phyloP scores from a whole-genome alignment of 2,888 invertebrate species.

The Spilarctia lutea region DNA sequence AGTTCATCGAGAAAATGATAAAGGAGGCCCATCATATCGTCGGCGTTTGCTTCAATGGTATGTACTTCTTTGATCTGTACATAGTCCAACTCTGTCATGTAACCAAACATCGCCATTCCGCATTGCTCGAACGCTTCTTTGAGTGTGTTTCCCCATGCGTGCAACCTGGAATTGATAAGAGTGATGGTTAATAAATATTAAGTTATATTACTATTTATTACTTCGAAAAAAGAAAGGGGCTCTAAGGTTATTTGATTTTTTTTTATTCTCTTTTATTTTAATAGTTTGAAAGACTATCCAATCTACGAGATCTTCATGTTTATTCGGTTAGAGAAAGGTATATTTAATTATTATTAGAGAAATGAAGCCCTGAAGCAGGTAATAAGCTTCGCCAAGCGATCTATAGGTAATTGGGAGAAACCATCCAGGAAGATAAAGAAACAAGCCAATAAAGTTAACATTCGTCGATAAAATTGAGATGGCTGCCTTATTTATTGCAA shows the following conservation, averaged over 20 bases:
- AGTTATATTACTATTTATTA: no score
- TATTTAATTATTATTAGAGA: no score
- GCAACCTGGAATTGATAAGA: slow-evolving; percentile 87
- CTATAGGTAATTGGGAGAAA: no score
- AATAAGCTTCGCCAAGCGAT: no score
- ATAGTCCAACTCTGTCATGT: slow-evolving; percentile 96
- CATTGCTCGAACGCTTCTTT: slow-evolving; percentile 98
- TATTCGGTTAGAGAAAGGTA: neutral
- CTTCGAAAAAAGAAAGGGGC: neutral
- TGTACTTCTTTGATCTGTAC: slow-evolving; percentile 93
- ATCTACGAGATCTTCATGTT: neutral
- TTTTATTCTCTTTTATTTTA: neutral
- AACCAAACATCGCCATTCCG: slow-evolving; percentile 98
- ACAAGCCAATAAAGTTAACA: no score
- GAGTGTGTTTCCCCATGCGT: slow-evolving; percentile 96
- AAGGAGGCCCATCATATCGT: slow-evolving; percentile 95
- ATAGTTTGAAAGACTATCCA: neutral
- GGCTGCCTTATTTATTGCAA: no score
- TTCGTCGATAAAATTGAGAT: no score
- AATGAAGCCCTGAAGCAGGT: no score
- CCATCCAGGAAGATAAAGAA: no score
- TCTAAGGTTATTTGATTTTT: fast-evolving
- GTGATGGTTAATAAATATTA: neutral
- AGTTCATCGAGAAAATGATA: slow-evolving; percentile 98
- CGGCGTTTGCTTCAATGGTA: slow-evolving; percentile 94